Base-by-base conservation (phyloP, 2,113 vertebrate genomes). In the Cnemophilus loriae region DNA sequence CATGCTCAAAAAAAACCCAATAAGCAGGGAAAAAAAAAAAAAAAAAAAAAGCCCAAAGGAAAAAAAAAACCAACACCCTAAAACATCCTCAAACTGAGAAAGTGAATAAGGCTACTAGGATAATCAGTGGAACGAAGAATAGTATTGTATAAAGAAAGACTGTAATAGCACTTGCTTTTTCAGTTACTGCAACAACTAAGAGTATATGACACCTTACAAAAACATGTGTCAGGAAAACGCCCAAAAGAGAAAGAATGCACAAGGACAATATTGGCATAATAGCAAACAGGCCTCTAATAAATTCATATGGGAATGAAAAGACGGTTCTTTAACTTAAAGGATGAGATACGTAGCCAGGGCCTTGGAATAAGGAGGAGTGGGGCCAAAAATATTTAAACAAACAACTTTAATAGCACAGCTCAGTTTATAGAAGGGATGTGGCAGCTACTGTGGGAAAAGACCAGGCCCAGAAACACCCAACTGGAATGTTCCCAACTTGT, bases 81-180 rank as follows among this genome's bases (percentile, higher is more conserved):
- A 70, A 81, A n/a, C 20, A 18, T 53, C 37, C 2, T 46, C n/a
- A 79, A 80, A 78, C 9, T 67, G 68, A 93, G 64, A 61, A 83
- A 92, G 20, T 47, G 67, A 94, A 71, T 90, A 95, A 89, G 80
- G 86, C 80, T 94, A n/a, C 12, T 39, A 52, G n/a, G 37, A 70
- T 50, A 56, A 95, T 42, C 32, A 79, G n/a, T 76, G 59, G 60
- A 90, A 93, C 22, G 30, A 52, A 78, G 16, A 89, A n/a, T n/a
- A n/a, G 19, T 60, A 67, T 6, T 30, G 10, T 39, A 63, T 55
- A 13, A 90, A 74, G 15, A 49, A 37, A 65, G 69, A 52, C n/a
- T 68, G 46, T 56, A 95, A 75, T 3, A 84, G 84, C 94, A 93
- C 79, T 88, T 96, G 37, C 27, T 84, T 89, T 92, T 84, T 50